These are phyloP conservation scores for Saccostrea cuccullata DNA, from an alignment of 1,140 invertebrate genomes.

Conservation along the genomic window DNA sequence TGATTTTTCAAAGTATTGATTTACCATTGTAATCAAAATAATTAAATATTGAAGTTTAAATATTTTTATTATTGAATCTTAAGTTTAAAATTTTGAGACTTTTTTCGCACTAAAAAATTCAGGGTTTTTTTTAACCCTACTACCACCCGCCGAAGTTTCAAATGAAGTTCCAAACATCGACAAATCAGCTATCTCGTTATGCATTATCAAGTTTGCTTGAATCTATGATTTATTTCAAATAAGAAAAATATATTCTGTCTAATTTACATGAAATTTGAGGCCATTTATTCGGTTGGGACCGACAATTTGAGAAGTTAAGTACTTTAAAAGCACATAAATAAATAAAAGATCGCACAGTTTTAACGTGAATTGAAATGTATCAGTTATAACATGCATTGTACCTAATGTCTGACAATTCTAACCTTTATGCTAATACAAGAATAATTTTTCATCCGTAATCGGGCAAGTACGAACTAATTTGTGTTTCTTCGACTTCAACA, in stretches of 20 bases:
- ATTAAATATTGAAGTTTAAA: too few species aligned
- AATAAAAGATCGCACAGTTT: conserved; percentile 23
- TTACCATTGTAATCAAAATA: too few species aligned
- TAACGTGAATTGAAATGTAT: conserved; percentile 21
- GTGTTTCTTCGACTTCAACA: conserved; percentile 7
- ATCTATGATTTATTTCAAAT: conserved; percentile 18
- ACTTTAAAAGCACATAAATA: conserved; percentile 36
- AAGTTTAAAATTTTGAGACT: too few species aligned
- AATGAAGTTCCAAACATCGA: not conserved
- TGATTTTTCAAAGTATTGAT: too few species aligned
- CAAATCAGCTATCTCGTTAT: not conserved
- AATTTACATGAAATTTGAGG: conserved; percentile 29
- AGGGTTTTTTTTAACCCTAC: too few species aligned
- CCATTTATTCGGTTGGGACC: conserved; percentile 23
- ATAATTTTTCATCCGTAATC: conserved; percentile 34
- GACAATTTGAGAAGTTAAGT: conserved; percentile 15
- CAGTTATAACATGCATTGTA: conserved; percentile 12
- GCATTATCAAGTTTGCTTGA: conserved; percentile 12
- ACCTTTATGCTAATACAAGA: conserved; percentile 29
- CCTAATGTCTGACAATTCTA: not conserved
- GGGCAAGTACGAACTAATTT: conserved; percentile 28
- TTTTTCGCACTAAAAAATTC: too few species aligned
- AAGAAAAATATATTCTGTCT: conserved; percentile 31
- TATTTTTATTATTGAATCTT: too few species aligned
- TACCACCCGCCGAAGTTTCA: not conserved